phyloP scores from a whole-genome alignment of 2,797 vertebrate genomes.

The Ciconia nigra region DNA sequence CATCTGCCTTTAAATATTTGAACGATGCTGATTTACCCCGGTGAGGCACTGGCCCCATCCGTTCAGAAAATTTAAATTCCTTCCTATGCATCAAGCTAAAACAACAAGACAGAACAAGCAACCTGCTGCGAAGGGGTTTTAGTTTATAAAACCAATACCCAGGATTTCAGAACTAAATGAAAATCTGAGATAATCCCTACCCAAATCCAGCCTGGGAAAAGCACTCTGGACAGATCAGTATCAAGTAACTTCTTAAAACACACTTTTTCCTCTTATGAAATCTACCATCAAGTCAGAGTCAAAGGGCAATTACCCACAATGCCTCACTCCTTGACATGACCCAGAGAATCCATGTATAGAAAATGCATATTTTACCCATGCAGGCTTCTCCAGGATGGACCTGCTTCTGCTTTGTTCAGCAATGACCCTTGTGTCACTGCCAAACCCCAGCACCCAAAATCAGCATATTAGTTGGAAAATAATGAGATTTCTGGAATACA shows the following conservation, averaged over 20 bases:
- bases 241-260: constrained; percentile 47
- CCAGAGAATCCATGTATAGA: neutral
- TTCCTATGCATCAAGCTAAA: constrained; percentile 45
- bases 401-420: constrained; percentile 42
- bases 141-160: constrained; percentile 57
- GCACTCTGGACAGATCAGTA: constrained; percentile 54
- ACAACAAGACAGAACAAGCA: constrained; percentile 53
- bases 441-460: constrained; percentile 14
- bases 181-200: constrained; percentile 65
- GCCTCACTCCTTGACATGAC: neutral
- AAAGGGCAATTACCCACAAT: constrained; percentile 12
- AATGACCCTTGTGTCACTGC: neutral
- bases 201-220: constrained; percentile 59
- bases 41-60: neutral
- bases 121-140: constrained; percentile 19
- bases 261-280: constrained; percentile 35
- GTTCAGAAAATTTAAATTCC: constrained; percentile 39
- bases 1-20: constrained; percentile 61
- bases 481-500: constrained; percentile 44
- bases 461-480: constrained; percentile 19
- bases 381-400: neutral
- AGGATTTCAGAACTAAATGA: constrained; percentile 62
- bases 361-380: neutral
- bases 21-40: neutral
- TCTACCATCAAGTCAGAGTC: neutral